Percentiles rank a stretch among this genome's conserved stretches.
Evolutionary conservation across 2,888 invertebrate genomes (phyloP).

Genomic region (Bibio marci): DNA sequence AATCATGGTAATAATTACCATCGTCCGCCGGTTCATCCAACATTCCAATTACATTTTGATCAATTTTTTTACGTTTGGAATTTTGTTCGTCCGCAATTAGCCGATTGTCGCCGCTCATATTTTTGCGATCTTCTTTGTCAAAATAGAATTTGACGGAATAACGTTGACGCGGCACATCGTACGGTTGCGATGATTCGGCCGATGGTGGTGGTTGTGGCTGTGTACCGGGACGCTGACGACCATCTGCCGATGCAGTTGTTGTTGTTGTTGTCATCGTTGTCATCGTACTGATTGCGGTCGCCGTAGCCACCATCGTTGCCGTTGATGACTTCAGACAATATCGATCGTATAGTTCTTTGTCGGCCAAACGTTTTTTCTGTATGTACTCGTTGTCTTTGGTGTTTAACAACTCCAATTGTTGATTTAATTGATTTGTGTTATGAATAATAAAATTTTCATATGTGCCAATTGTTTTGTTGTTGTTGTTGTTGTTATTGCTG

Average conservation of each 20-base stretch:
- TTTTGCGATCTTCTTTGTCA: too few relatives aligned
- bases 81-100: not conserved
- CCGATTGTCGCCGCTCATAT: not conserved
- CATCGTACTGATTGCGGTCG: not conserved
- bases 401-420: constrained; percentile 24
- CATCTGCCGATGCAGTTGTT: too few relatives aligned
- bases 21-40: not conserved
- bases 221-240: too few relatives aligned
- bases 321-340: not conserved
- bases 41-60: too few relatives aligned
- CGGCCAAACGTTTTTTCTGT: constrained; percentile 7
- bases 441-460: too few relatives aligned
- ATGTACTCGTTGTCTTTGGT: constrained; percentile 22
- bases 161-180: too few relatives aligned
- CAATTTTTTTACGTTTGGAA: not conserved
- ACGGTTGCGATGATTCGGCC: too few relatives aligned
- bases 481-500: too few relatives aligned
- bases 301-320: not conserved
- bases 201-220: too few relatives aligned
- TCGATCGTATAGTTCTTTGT: not conserved
- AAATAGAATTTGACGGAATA: too few relatives aligned
- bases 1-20: not conserved
- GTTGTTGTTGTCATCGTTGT: too few relatives aligned
- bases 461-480: too few relatives aligned
- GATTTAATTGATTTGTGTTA: constrained; percentile 24